Conservation (phyloP, 2,888 invertebrate genomes). For the Hartigia nigra region DNA sequence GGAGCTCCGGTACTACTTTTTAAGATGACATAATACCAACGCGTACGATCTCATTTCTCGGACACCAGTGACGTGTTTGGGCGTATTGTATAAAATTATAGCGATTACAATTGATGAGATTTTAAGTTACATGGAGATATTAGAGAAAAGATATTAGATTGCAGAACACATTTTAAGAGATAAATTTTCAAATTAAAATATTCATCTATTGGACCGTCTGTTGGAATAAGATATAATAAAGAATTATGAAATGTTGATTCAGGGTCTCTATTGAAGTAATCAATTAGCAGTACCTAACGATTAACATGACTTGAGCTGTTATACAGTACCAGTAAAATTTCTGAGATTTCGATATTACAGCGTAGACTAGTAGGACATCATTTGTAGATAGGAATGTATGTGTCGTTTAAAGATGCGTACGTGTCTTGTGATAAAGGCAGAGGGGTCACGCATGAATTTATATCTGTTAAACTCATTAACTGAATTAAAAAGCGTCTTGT, state of each 20-base stretch:
- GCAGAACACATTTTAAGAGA: background rate
- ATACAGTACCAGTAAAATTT: background rate
- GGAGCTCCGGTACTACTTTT: slow-evolving; percentile 40
- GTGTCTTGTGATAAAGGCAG: background rate
- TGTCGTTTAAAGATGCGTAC: background rate
- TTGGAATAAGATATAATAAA: background rate
- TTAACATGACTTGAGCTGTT: background rate
- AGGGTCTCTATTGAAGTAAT: background rate
- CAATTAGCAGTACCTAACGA: background rate
- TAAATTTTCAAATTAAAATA: background rate
- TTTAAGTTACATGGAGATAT: background rate
- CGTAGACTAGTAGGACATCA: background rate
- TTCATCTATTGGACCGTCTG: background rate
- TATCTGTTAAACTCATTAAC: background rate
- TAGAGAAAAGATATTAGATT: background rate
- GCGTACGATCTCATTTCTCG: background rate
- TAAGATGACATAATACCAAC: slow-evolving; percentile 34
- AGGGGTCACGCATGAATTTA: background rate
- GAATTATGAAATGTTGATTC: background rate
- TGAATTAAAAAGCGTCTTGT: background rate
- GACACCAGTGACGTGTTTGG: background rate
- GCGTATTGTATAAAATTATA: background rate
- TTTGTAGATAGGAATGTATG: background rate
- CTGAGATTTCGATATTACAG: background rate
- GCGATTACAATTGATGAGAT: background rate